A percentile compares a stretch with the other conserved stretches of the same genome.
phyloP scores from a whole-genome alignment of 2,113 vertebrate species.

The Paralichthys olivaceus region DNA sequence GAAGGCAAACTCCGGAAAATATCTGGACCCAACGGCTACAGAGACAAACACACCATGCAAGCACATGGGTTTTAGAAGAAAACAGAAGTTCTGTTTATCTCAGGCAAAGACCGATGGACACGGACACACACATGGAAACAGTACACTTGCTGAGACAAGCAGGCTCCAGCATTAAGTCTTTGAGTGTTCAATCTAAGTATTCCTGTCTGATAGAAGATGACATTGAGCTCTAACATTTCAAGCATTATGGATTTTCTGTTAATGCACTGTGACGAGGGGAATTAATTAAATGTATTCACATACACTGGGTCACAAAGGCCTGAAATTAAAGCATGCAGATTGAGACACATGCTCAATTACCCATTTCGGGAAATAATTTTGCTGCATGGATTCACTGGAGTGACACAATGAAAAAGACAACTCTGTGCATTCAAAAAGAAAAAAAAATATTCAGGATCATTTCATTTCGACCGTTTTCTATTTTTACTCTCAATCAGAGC shows the following conservation, averaged over 20 bases:
- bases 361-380: constrained; percentile 57
- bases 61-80: constrained; percentile 10
- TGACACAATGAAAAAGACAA: constrained; percentile 44
- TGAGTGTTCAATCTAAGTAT: constrained; percentile 44
- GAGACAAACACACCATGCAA: no score
- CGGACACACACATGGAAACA: constrained; percentile 4
- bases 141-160: constrained; percentile 23
- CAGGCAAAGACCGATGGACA: constrained; percentile 17
- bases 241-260: constrained; percentile 47
- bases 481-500: constrained; percentile 63
- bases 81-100: constrained; percentile 27
- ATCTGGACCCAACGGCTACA: no score
- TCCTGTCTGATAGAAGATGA: constrained; percentile 53
- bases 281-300: constrained; percentile 67
- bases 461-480: constrained; percentile 29
- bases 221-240: constrained; percentile 43
- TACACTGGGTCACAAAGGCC: constrained; percentile 53
- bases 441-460: background rate
- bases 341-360: constrained; percentile 59
- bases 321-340: constrained; percentile 62
- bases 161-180: constrained; percentile 29
- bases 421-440: background rate
- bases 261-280: constrained; percentile 51
- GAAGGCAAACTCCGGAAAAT: no score
- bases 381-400: constrained; percentile 50